These are phyloP conservation scores for Alethe diademata DNA, from an alignment of 2,113 vertebrate genomes.

Conservation along the genomic window DNA sequence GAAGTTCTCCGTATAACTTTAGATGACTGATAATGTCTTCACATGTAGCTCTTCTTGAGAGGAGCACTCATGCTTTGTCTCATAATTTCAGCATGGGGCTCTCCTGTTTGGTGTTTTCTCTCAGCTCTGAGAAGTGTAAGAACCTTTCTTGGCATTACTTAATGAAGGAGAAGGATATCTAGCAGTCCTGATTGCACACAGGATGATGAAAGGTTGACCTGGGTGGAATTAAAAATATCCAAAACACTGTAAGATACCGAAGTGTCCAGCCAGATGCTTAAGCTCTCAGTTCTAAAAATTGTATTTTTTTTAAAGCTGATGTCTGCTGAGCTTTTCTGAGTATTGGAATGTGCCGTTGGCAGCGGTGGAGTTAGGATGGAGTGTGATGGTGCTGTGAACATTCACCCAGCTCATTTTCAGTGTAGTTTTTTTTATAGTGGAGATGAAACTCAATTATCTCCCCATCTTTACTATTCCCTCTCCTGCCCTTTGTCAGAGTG, in stretches of 20 bases:
- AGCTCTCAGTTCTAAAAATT: background rate
- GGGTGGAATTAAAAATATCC: background rate
- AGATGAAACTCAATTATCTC: background rate
- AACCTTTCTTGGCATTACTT: background rate
- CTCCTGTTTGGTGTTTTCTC: background rate
- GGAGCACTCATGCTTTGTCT: background rate
- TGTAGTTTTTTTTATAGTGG: background rate
- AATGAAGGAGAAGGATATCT: background rate
- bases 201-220: background rate
- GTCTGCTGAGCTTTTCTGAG: background rate
- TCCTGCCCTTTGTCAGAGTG: background rate
- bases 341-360: background rate
- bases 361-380: background rate
- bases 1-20: background rate
- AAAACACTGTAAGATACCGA: background rate
- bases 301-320: background rate
- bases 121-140: background rate
- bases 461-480: background rate
- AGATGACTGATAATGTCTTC: background rate
- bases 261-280: background rate
- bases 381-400: background rate
- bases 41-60: background rate
- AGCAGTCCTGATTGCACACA: background rate
- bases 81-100: accelerated
- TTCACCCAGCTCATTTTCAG: background rate